phyloP scores from a whole-genome alignment of 2,797 vertebrate species.

The Telmatherina bonti region DNA sequence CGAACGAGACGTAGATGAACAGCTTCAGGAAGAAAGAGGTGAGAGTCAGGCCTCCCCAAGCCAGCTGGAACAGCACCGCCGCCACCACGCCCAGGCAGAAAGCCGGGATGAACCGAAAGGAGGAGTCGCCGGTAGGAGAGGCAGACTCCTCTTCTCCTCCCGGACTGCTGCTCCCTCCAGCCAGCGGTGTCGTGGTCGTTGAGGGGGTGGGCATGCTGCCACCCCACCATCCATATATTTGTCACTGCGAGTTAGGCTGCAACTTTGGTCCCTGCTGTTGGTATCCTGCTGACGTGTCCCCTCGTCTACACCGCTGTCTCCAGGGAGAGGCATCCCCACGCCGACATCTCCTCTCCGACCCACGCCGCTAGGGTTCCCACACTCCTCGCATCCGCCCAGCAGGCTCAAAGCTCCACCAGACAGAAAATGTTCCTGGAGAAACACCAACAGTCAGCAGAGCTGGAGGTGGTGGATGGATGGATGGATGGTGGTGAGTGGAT shows the following conservation, averaged over 20 bases:
- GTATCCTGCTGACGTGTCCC: conserved; percentile 45
- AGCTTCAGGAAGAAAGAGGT: conserved; percentile 85
- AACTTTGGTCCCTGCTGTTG: conserved; percentile 38
- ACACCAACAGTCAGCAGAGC: neutral
- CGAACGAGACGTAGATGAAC: conserved; percentile 84
- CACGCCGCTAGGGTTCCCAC: conserved; percentile 30
- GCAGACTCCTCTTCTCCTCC: conserved; percentile 61
- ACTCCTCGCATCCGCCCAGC: conserved; percentile 50
- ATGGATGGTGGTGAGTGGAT: no score
- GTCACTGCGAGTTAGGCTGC: conserved; percentile 48
- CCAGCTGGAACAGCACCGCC: conserved; percentile 80
- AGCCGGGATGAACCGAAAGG: conserved; percentile 77
- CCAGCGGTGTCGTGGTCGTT: conserved; percentile 57
- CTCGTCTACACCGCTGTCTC: conserved; percentile 62
- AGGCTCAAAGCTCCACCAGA: conserved; percentile 23
- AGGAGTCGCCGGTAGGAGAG: conserved; percentile 57
- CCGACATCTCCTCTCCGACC: conserved; percentile 70
- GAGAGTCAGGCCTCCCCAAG: conserved; percentile 81
- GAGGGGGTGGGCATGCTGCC: conserved; percentile 77
- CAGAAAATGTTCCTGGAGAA: neutral
- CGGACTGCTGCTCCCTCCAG: conserved; percentile 56
- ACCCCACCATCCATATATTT: conserved; percentile 79
- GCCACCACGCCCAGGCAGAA: conserved; percentile 80
- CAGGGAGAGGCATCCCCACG: conserved; percentile 74
- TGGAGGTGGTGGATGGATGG: no score